Evolutionary conservation across 2,888 invertebrate species (phyloP).

Genomic region (Colostygia pectinataria): DNA sequence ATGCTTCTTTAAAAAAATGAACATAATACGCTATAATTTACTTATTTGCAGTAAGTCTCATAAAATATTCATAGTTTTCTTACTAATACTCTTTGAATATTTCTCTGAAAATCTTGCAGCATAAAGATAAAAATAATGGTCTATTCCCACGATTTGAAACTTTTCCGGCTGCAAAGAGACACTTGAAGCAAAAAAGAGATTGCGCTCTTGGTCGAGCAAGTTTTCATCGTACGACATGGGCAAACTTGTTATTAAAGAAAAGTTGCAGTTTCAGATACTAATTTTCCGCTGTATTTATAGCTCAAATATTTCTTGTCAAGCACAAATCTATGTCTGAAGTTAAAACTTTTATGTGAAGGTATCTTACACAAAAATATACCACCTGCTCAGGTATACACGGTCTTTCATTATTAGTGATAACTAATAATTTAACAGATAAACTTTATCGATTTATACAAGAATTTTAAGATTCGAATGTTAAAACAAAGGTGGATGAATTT

Average conservation of each 20-base stretch:
- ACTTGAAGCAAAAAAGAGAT: conserved; percentile 41
- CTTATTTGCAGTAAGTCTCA: too few species aligned
- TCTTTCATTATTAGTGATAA: too few species aligned
- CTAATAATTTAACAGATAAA: too few species aligned
- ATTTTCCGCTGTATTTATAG: conserved; percentile 29
- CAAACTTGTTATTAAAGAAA: conserved; percentile 46
- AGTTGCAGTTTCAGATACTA: conserved; percentile 36
- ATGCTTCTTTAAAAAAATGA: too few species aligned
- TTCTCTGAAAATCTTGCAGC: conserved; percentile 9
- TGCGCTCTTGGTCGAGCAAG: conserved; percentile 31
- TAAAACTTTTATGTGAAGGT: neutral
- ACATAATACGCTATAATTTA: too few species aligned
- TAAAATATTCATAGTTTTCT: neutral
- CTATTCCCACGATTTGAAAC: conserved; percentile 21
- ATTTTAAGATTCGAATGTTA: too few species aligned
- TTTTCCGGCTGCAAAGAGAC: conserved; percentile 28
- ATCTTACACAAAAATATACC: too few species aligned
- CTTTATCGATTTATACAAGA: too few species aligned
- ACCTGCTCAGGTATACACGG: too few species aligned
- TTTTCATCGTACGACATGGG: conserved; percentile 15
- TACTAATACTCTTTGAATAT: conserved; percentile 8
- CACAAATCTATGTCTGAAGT: conserved; percentile 1
- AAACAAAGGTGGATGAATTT: too few species aligned
- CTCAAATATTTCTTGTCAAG: conserved; percentile 20
- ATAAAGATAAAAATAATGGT: conserved; percentile 25